phyloP scores from a whole-genome alignment of 2,113 vertebrate genomes.

The Nansenia antarctica region DNA sequence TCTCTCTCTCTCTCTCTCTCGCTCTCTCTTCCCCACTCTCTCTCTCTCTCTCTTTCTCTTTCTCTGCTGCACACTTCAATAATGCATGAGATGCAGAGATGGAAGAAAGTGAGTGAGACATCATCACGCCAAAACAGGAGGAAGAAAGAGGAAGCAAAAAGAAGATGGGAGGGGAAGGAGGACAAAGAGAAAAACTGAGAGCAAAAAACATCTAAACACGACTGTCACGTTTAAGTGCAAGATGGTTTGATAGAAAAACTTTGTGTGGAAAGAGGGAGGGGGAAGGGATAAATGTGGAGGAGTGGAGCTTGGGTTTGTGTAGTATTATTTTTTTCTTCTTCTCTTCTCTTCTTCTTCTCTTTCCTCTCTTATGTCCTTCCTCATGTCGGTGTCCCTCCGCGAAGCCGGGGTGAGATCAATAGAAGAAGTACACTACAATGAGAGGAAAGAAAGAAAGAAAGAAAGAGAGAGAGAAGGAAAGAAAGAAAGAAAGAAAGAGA shows the following conservation, averaged over 20 bases:
- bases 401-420: conserved; percentile 59
- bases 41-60: not conserved
- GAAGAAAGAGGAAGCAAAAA: conserved; percentile 32
- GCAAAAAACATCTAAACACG: conserved; percentile 48
- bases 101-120: conserved; percentile 44
- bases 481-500: not conserved
- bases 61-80: conserved; percentile 36
- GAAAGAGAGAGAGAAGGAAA: not conserved
- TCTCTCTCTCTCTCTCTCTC: conserved; percentile 20
- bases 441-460: conserved; percentile 4
- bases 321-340: conserved; percentile 20
- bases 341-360: conserved; percentile 28
- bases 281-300: conserved; percentile 16
- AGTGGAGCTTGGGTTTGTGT: conserved; percentile 42
- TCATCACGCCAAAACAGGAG: conserved; percentile 32
- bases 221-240: conserved; percentile 55
- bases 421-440: conserved; percentile 80
- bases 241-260: conserved; percentile 63
- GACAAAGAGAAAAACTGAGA: conserved; percentile 36
- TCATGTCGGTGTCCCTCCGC: conserved; percentile 60
- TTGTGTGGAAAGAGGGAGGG: conserved; percentile 17
- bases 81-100: conserved; percentile 58
- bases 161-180: conserved; percentile 23
- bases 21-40: conserved; percentile 21
- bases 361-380: conserved; percentile 24